phyloP scores from a whole-genome alignment of 2,888 invertebrate species.

The Drosophila testacea region DNA sequence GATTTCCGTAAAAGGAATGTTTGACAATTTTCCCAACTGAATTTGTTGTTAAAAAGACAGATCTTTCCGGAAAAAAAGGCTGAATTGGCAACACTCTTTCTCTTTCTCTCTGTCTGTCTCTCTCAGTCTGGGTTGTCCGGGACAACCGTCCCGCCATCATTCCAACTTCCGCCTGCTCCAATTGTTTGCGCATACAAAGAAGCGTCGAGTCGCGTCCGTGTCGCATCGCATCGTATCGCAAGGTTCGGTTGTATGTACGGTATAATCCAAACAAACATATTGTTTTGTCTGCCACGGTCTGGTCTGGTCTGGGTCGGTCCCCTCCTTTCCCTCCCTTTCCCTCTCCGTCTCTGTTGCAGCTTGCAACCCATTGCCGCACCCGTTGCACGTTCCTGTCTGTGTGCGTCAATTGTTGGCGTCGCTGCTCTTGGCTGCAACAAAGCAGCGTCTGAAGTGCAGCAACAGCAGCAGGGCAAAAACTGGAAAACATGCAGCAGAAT shows the following conservation, averaged over 20 bases:
- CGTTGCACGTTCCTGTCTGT: slow-evolving; percentile 59
- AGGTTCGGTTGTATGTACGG: slow-evolving; percentile 43
- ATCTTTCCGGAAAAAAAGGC: too few species aligned
- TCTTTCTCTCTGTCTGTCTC: slow-evolving; percentile 18
- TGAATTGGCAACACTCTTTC: background rate
- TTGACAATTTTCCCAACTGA: too few species aligned
- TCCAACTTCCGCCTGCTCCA: slow-evolving; percentile 81
- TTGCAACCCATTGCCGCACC: slow-evolving; percentile 26
- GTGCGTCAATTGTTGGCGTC: slow-evolving; percentile 75
- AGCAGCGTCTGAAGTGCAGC: slow-evolving; percentile 77
- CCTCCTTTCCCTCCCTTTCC: slow-evolving; percentile 12
- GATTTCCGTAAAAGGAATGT: too few species aligned
- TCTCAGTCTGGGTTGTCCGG: slow-evolving; percentile 41
- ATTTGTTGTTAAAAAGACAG: too few species aligned
- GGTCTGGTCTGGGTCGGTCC: slow-evolving; percentile 19
- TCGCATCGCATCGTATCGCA: slow-evolving; percentile 37
- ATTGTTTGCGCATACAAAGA: slow-evolving; percentile 80
- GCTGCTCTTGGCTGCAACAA: slow-evolving; percentile 67
- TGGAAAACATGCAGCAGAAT: slow-evolving; percentile 40
- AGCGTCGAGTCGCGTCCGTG: slow-evolving; percentile 58
- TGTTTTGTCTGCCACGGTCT: slow-evolving; percentile 78
- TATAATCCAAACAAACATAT: slow-evolving; percentile 81
- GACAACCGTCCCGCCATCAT: slow-evolving; percentile 54
- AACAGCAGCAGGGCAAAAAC: slow-evolving; percentile 59
- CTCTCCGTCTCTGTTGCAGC: slow-evolving; percentile 22